These are phyloP conservation scores for Grallaria varia DNA, from an alignment of 2,113 vertebrate species.

Conservation along the genomic window DNA sequence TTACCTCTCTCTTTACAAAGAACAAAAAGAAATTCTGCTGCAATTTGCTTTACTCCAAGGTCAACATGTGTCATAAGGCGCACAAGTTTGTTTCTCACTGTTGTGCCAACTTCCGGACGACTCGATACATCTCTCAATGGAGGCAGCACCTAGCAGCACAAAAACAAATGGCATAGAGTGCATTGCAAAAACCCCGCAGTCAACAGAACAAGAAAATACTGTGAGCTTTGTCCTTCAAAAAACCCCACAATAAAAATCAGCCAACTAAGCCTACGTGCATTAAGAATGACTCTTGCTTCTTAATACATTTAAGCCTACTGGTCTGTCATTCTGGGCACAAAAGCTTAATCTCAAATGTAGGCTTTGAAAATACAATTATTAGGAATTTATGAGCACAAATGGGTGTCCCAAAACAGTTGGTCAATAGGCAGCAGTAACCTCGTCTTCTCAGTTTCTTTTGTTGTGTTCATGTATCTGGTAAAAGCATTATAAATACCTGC, in stretches of 20 bases:
- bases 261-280: background rate
- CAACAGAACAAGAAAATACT: no score
- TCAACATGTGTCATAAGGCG: constrained; percentile 97
- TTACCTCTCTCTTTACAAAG: constrained; percentile 97
- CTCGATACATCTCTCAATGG: constrained; percentile 92
- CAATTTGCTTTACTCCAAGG: constrained; percentile 93
- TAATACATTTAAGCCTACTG: background rate
- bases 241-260: background rate
- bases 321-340: background rate
- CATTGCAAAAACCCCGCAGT: background rate
- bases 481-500: background rate
- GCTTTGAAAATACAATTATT: background rate
- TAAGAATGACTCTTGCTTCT: background rate
- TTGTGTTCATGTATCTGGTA: background rate
- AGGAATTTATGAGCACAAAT: background rate
- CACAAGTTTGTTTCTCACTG: constrained; percentile 93
- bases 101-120: constrained; percentile 91
- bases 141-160: constrained; percentile 85
- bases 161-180: background rate
- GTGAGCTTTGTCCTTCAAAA: no score
- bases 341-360: background rate
- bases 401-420: background rate
- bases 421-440: background rate
- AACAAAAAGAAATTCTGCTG: constrained; percentile 96
- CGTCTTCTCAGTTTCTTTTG: background rate